Evolutionary conservation across 2,888 invertebrate species (phyloP), one percentile per base, ranked within the genome.

Genomic region (Mesoligia furuncula): DNA sequence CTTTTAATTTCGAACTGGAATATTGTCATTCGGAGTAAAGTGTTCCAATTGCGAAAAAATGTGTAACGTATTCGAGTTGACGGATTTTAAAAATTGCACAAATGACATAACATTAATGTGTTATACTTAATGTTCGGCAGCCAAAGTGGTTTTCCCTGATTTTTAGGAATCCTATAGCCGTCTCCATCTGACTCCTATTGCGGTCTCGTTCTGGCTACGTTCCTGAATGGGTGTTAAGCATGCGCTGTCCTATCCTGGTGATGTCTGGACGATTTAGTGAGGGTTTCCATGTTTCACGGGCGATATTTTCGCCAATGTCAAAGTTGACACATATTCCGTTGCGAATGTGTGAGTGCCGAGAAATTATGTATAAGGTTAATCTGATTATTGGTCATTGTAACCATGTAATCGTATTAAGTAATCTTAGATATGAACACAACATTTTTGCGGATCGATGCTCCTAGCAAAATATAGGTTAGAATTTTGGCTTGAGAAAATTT

Each of bases 201-300:
- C 85, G 84, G 86, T 95, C 93, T 88, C 92, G 75, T 79, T 94
- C 92, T 86, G 54, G 77, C 87, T 85, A 85, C 91, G 89, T 95
- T 95, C 93, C 94, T 95, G 92, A 96, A 96, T 95, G 95, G 92
- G 90, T 88, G 87, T 91, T 90, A 93, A 89, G 91, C 95, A 95
- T 96, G 96, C 96, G 96, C 96, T 83, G 67, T 86, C 39, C 57
- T 74, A 5, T 71, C 77, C 71, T 77, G 77, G 75, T 77, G 13
- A 77, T 85, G 89, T 89, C 77, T 88, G 89, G 89, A 85, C 83
- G 36, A 80, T 83, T 79, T 83, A 68, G 71, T 78, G 61, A 85
- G 77, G 66, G 77, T 78, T 80, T 88, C 68, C 42, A 70, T 67
- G 65, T 77, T 84, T 85, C 86, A 77, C 67, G 77, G 79, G 73